Evolutionary conservation across 2,888 invertebrate species (phyloP).

Genomic region (Dendrolimus houi): DNA sequence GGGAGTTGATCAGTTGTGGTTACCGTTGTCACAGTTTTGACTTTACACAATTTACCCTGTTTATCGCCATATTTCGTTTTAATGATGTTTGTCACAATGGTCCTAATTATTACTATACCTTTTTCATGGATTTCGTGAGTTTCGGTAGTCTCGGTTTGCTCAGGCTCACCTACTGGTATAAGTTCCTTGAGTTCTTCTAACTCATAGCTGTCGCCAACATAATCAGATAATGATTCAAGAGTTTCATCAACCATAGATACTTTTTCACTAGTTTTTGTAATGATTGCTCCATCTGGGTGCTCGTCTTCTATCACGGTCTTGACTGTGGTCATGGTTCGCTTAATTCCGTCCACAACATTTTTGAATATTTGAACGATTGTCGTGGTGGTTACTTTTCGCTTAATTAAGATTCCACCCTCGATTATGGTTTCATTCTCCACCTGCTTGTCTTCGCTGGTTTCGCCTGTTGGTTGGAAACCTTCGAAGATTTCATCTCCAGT

Average conservation of each 20-base stretch:
- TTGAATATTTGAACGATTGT: not conserved
- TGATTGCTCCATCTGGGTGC: conserved; percentile 54
- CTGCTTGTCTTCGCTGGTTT: not conserved
- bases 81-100: conserved; percentile 39
- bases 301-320: conserved; percentile 54
- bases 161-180: conserved; percentile 33
- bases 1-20: conserved; percentile 63
- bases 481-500: not conserved
- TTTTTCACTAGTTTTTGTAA: conserved; percentile 58
- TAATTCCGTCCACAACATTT: conserved; percentile 16
- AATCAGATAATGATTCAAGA: conserved; percentile 9
- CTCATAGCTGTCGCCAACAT: too few relatives aligned
- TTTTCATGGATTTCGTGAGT: conserved; percentile 45
- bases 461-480: not conserved
- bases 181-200: not conserved
- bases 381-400: not conserved
- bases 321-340: conserved; percentile 44
- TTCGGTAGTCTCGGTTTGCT: conserved; percentile 45
- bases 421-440: not conserved
- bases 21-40: conserved; percentile 50
- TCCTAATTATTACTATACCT: conserved; percentile 40
- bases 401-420: not conserved
- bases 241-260: conserved; percentile 44
- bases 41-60: conserved; percentile 40
- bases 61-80: conserved; percentile 54